These are phyloP conservation scores for Drosophila niveifrons DNA, from an alignment of 2,888 invertebrate species.

Conservation along the genomic window DNA sequence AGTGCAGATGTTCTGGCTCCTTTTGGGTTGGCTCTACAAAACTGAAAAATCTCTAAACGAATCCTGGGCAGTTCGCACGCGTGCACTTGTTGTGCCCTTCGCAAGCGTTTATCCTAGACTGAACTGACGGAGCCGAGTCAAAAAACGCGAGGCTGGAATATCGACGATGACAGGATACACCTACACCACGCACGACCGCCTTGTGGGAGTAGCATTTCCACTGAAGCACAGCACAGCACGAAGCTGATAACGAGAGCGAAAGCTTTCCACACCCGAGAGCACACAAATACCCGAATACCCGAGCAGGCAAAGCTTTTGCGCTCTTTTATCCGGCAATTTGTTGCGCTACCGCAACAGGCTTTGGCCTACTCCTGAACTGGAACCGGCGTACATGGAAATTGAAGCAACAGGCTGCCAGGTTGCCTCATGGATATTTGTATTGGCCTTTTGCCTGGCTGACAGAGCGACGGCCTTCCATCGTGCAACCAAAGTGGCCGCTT, in stretches of 20 bases:
- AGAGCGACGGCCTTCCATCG: neutral
- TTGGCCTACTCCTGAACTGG: slow-evolving; percentile 42
- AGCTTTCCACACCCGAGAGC: slow-evolving; percentile 46
- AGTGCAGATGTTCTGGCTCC: slow-evolving; percentile 28
- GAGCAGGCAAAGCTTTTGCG: slow-evolving; percentile 54
- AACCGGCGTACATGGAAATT: slow-evolving; percentile 47
- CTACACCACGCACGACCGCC: slow-evolving; percentile 56
- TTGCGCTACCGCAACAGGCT: slow-evolving; percentile 76
- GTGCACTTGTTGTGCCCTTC: slow-evolving; percentile 86
- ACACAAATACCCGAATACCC: neutral
- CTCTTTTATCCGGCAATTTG: slow-evolving; percentile 75
- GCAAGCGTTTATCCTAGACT: slow-evolving; percentile 86
- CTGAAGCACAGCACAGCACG: slow-evolving; percentile 29
- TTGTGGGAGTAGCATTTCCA: slow-evolving; percentile 70
- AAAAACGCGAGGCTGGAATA: slow-evolving; percentile 80
- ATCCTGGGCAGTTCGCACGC: slow-evolving; percentile 71
- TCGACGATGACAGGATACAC: slow-evolving; percentile 60
- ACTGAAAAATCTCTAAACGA: slow-evolving; percentile 40
- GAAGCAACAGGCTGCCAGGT: slow-evolving; percentile 83
- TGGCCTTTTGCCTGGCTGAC: slow-evolving; percentile 33
- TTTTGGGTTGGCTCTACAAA: slow-evolving; percentile 37
- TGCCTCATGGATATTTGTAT: slow-evolving; percentile 13
- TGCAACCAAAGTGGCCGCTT: slow-evolving; percentile 61
- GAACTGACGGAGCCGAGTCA: slow-evolving; percentile 68
- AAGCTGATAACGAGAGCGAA: slow-evolving; percentile 45